A percentile compares a stretch with the other conserved stretches of the same genome.
Conservation (phyloP, 2,113 vertebrate genomes). For the Microtus richardsoni region DNA sequence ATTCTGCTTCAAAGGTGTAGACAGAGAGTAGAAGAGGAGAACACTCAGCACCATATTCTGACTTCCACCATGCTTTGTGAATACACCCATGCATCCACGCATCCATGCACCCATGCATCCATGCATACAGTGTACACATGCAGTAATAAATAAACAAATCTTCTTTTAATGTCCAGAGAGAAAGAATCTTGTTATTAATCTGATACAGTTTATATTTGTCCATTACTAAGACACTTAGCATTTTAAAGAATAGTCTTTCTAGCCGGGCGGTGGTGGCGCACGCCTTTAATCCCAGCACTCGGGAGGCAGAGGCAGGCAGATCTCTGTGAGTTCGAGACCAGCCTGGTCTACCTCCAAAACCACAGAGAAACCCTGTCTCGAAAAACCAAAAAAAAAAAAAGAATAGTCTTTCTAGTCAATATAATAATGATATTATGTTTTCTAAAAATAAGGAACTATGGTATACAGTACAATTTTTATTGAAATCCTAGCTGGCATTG, state of each 20-base stretch:
- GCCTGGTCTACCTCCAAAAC: too few relatives aligned
- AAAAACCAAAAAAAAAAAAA: too few relatives aligned
- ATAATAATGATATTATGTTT: neutral
- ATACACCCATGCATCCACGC: too few relatives aligned
- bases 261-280: too few relatives aligned
- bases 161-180: neutral
- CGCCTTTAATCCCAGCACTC: too few relatives aligned
- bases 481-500: slow-evolving; percentile 4
- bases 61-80: neutral
- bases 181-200: neutral
- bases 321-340: too few relatives aligned
- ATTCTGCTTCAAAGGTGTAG: neutral
- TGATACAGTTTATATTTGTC: neutral
- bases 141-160: neutral
- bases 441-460: neutral
- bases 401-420: neutral
- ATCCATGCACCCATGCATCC: too few relatives aligned
- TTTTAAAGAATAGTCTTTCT: slow-evolving; percentile 30
- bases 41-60: neutral
- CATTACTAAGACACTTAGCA: neutral
- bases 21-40: neutral
- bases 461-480: neutral
- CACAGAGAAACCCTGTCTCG: too few relatives aligned
- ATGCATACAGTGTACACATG: neutral
- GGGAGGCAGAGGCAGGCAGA: too few relatives aligned